Evolutionary conservation across 2,113 vertebrate genomes (phyloP).

Genomic region (Procavia capensis): DNA sequence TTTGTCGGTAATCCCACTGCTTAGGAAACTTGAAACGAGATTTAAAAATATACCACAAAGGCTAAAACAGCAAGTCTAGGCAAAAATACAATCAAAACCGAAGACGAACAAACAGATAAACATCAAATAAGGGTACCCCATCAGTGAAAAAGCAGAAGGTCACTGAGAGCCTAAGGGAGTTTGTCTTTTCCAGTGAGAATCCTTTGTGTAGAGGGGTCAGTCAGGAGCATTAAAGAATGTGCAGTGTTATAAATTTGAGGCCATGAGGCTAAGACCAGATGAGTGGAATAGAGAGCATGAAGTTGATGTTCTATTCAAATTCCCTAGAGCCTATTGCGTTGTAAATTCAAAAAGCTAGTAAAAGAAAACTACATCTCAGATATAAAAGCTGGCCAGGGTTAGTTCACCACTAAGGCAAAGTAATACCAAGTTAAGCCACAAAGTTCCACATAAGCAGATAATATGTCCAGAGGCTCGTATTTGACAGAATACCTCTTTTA

Average conservation of each 20-base stretch:
- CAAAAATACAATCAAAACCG: constrained; percentile 84
- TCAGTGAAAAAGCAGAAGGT: constrained; percentile 79
- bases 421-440: background rate
- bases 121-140: constrained; percentile 76
- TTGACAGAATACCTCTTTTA: background rate
- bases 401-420: constrained; percentile 23
- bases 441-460: background rate
- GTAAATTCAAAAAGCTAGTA: constrained; percentile 74
- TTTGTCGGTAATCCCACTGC: constrained; percentile 66
- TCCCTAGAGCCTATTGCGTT: constrained; percentile 61
- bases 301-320: constrained; percentile 41
- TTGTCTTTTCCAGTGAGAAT: background rate
- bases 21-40: constrained; percentile 59
- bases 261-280: background rate
- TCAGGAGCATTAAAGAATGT: background rate
- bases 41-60: constrained; percentile 73
- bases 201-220: constrained; percentile 43
- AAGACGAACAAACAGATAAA: constrained; percentile 73
- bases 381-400: constrained; percentile 48
- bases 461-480: rapidly evolving
- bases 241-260: constrained; percentile 24
- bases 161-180: constrained; percentile 43
- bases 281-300: background rate
- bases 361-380: constrained; percentile 72
- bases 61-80: constrained; percentile 79